phyloP scores from a whole-genome alignment of 2,888 invertebrate species.

The Glaucopsyche alexis region DNA sequence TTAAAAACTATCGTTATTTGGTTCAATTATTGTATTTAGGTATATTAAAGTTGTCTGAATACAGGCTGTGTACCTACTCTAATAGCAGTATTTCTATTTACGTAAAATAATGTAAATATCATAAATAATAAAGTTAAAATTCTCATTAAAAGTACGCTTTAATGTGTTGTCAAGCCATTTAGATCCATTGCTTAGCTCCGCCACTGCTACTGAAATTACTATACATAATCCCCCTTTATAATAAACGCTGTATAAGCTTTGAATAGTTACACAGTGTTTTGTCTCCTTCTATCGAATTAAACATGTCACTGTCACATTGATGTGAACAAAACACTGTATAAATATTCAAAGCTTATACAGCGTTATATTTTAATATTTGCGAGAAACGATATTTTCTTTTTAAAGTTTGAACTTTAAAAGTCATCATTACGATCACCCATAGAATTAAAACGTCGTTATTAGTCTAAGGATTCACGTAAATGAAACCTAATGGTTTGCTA shows the following conservation, averaged over 20 bases:
- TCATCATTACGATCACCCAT: background rate
- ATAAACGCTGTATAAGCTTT: too few species aligned
- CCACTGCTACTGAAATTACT: background rate
- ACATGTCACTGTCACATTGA: too few species aligned
- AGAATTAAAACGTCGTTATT: too few species aligned
- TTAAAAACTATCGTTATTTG: background rate
- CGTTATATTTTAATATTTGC: background rate
- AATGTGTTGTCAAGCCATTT: background rate
- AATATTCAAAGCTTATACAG: too few species aligned
- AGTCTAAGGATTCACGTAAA: background rate
- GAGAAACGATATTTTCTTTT: background rate
- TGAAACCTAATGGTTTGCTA: background rate
- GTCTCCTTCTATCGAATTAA: too few species aligned
- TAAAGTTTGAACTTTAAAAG: background rate
- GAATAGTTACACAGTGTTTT: too few species aligned
- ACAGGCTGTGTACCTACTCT: too few species aligned
- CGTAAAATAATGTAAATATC: background rate
- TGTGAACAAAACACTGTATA: too few species aligned
- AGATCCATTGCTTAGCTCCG: background rate
- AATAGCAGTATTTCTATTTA: too few species aligned
- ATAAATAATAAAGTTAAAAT: background rate
- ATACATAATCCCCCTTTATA: too few species aligned
- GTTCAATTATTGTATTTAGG: background rate
- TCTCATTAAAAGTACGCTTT: background rate
- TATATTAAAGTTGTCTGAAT: too few species aligned